Base-by-base conservation (phyloP, 2,888 invertebrate species). In the Metallyticus violacea region DNA sequence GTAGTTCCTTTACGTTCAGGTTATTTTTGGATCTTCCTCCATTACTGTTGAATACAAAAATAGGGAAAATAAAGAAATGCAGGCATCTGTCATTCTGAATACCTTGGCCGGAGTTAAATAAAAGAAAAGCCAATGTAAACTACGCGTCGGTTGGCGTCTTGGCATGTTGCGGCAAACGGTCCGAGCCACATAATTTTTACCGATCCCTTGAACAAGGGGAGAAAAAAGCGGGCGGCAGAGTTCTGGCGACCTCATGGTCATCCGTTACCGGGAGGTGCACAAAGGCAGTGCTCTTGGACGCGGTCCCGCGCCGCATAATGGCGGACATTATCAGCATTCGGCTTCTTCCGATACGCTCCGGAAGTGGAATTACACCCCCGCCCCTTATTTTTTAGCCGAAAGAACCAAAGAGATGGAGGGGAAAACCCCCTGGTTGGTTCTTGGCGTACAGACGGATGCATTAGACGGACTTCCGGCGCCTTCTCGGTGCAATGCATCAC, bases 391-490 rank as follows among this genome's bases (percentile, higher is more conserved):
- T 81, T 85, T 81, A 62, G 84, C 62, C 30, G 77, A 86, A 79
- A 85, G 80, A 85, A 86, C 30, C 77, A 79, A 84, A 85, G 77
- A 78, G 28, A 78, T 81, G 80, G 30, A 76, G 86, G 26, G 40
- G 25, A 26, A 27, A 79, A 77, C 79, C 78, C 80, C 84, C 80
- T 77, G 77, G 30, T 82, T 78, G 79, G 87, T 85, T 85, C 81
- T 85, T 87, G 87, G 85, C 87, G 88, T 86, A 77, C 88, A 88
- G 88, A 87, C 88, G 88, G 88, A 88, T 88, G 88, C 88, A 88
- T 88, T 88, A 88, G 88, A 85, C 88, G 88, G 88, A 88, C 88
- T 88, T 88, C 88, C 88, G 88, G 88, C 86, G 87, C 86, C 88
- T 85, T 87, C 87, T 87, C 78, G 26, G 80, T 85, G 79, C 79